A percentile compares a stretch with the other conserved stretches of the same genome.
These are phyloP conservation scores for Enteromius fasciolatus DNA, from an alignment of 2,797 vertebrate genomes.

Conservation along the genomic window DNA sequence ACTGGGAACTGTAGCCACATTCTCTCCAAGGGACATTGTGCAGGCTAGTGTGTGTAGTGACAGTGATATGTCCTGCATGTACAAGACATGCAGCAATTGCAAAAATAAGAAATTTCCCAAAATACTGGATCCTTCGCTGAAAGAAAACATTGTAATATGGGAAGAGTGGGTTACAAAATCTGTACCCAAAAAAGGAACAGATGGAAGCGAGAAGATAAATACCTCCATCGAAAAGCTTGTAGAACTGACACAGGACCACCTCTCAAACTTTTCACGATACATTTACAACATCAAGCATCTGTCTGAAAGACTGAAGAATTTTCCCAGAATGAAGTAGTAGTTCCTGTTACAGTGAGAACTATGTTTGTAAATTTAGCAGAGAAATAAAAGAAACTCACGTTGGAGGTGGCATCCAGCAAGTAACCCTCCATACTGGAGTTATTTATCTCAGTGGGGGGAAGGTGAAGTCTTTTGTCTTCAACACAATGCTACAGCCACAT, in stretches of 20 bases:
- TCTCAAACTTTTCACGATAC: constrained; percentile 17
- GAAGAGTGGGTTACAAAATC: constrained; percentile 30
- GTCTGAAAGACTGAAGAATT: constrained; percentile 43
- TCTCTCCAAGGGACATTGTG: background rate
- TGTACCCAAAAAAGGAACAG: constrained; percentile 1
- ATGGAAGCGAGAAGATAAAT: constrained; percentile 2
- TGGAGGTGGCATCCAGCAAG: constrained; percentile 45
- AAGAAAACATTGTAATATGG: constrained; percentile 30
- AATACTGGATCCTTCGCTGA: background rate
- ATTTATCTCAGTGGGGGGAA: constrained; percentile 28
- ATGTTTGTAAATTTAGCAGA: constrained; percentile 46
- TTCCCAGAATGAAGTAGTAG: constrained; percentile 43
- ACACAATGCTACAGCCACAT: constrained; percentile 29
- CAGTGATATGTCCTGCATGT: constrained; percentile 2
- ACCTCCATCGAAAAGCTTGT: constrained; percentile 6
- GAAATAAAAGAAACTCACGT: constrained; percentile 52
- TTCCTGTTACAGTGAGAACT: constrained; percentile 51
- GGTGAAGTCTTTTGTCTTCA: constrained; percentile 44
- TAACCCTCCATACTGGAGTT: constrained; percentile 53
- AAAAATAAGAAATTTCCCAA: background rate
- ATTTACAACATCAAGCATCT: constrained; percentile 29
- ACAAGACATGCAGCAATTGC: background rate
- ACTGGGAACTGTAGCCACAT: background rate
- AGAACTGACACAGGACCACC: constrained; percentile 15
- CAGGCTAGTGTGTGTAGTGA: constrained; percentile 2